Percentiles rank a stretch among this genome's conserved stretches.
Conservation (phyloP, 2,113 vertebrate species). For the Gulo gulo region DNA sequence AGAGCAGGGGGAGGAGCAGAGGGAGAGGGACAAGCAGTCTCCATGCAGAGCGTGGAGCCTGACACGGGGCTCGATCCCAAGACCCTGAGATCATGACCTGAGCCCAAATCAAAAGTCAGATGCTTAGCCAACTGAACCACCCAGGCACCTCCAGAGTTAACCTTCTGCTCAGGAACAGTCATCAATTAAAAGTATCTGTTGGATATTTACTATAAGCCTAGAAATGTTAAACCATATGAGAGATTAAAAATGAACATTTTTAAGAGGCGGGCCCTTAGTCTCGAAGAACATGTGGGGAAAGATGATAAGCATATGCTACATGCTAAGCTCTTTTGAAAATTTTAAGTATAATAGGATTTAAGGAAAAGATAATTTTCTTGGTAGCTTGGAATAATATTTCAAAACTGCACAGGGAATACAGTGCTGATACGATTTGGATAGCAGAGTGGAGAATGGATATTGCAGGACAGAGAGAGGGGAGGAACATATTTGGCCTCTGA, state of each 20-base stretch:
- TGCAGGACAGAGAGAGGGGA: neutral
- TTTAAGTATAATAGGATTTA: neutral
- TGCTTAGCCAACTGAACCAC: neutral
- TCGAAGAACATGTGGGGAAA: neutral
- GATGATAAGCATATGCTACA: neutral
- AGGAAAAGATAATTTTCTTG: neutral
- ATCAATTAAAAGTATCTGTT: neutral
- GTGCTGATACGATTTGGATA: neutral
- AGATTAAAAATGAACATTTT: neutral
- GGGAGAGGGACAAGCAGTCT: neutral
- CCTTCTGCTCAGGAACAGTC: neutral
- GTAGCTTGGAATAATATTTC: neutral
- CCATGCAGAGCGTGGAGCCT: neutral
- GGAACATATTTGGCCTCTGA: fast-evolving
- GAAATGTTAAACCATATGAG: neutral
- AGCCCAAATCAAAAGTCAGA: neutral
- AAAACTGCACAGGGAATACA: too few relatives aligned
- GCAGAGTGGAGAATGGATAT: neutral
- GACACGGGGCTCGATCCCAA: neutral
- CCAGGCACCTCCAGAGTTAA: neutral
- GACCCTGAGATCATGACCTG: neutral
- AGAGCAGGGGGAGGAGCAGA: neutral
- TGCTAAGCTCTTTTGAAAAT: neutral
- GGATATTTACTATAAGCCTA: neutral
- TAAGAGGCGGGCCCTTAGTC: neutral